phyloP scores from a whole-genome alignment of 37 sponge, comb jelly and placozoan species.

The Cliona cf. orientalis region DNA sequence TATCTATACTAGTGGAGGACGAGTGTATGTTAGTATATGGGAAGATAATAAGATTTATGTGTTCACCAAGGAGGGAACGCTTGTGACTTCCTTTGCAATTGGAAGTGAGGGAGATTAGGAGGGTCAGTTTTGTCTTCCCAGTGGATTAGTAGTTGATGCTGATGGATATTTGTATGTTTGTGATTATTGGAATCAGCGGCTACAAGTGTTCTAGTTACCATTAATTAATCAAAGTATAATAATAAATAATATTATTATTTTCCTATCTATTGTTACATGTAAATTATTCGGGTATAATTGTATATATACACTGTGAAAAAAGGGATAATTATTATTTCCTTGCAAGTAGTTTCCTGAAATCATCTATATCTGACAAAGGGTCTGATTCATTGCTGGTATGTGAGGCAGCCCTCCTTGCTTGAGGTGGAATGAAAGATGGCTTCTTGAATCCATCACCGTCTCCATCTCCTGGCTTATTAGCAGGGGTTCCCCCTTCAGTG shows the following conservation, averaged over 20 bases:
- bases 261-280: no score
- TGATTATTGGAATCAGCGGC: no score
- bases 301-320: no score
- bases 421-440: slow-evolving; percentile 22
- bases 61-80: background rate
- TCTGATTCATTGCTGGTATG: no score
- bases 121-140: background rate
- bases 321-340: no score
- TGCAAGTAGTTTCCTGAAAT: slow-evolving; percentile 55
- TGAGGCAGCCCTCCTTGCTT: background rate
- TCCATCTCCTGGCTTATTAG: background rate
- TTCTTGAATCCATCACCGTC: slow-evolving; percentile 21
- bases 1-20: background rate
- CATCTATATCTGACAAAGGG: slow-evolving; percentile 33
- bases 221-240: no score
- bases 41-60: background rate
- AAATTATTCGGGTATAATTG: no score
- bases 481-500: background rate
- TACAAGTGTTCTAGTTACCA: no score
- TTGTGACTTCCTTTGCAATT: slow-evolving; percentile 23
- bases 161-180: slow-evolving; percentile 43
- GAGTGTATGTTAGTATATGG: background rate
- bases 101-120: no score
- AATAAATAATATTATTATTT: no score
- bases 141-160: slow-evolving; percentile 9